Base-by-base conservation (phyloP, 2,113 vertebrate species). In the Rhinopomastus cyanomelas region DNA sequence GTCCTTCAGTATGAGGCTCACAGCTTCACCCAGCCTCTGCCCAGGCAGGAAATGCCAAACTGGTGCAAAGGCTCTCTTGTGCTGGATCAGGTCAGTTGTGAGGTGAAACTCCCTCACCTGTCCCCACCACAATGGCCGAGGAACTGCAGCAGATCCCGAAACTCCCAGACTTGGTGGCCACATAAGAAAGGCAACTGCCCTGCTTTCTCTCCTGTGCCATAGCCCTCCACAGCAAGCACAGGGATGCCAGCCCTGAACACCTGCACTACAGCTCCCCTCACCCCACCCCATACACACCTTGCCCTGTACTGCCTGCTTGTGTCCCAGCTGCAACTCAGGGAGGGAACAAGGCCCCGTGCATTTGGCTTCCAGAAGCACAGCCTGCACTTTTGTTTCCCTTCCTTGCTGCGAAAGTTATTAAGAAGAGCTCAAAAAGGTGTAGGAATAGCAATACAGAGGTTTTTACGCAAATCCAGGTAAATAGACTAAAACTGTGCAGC, bases 161-260 rank as follows among this genome's bases (percentile, higher is more conserved):
- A 86, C 37, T 18, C n/a, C 18, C n/a, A 56, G 27, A 62, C 3
- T 11, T 39, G 5, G 1, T 37, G 42, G 60, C 39, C 32, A 71
- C 26, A 42, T 4, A 39, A 39, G 19, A 6, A 26, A 77, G 34
- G 27, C 3, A 34, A 48, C 23, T 32, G 8, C 5, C 51, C 19
- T 55, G 27, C 13, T 25, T 76, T 7, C 1, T 52, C 7, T 11
- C 8, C 7, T 27, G 25, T 7, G 0, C 39, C 1, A 0, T 1
- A 2, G 42, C 53, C 13, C 19, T 67, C 22, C 34, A 23, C 55
- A 69, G 81, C n/a, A 76, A 90, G 44, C 37, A 82, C 59, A 56
- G 29, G 20, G 36, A 73, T 57, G 37, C 16, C 48, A 82, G 51
- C 21, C 25, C 39, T 4, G 6, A 27, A 81, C 2, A 1, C 4